Percentiles rank a stretch among this genome's conserved stretches.
phyloP scores from a whole-genome alignment of 2,797 vertebrate species.

The Amniataba percoides region DNA sequence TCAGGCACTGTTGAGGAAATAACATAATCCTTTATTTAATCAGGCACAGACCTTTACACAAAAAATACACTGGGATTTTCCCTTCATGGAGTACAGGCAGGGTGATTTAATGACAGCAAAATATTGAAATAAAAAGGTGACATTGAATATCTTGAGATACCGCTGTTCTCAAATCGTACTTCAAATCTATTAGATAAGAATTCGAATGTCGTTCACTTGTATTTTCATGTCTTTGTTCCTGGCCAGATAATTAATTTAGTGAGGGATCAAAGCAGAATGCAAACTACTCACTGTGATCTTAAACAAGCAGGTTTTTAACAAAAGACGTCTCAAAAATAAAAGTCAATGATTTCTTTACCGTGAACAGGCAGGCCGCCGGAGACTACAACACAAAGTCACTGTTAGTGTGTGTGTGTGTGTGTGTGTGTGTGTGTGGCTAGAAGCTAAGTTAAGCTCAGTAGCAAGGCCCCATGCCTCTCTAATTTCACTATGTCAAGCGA shows the following conservation, averaged over 20 bases:
- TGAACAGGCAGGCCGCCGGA: slow-evolving; percentile 13
- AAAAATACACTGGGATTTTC: slow-evolving; percentile 46
- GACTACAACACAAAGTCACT: slow-evolving; percentile 27
- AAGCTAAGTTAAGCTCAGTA: slow-evolving; percentile 1
- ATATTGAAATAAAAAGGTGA: slow-evolving; percentile 48
- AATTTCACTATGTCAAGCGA: neutral
- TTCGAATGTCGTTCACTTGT: slow-evolving; percentile 38
- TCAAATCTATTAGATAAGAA: slow-evolving; percentile 51
- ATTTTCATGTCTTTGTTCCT: slow-evolving; percentile 45
- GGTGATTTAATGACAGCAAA: slow-evolving; percentile 32
- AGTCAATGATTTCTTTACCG: slow-evolving; percentile 50
- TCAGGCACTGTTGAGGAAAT: slow-evolving; percentile 58
- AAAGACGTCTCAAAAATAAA: slow-evolving; percentile 42
- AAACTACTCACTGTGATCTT: slow-evolving; percentile 51
- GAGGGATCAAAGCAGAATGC: slow-evolving; percentile 48
- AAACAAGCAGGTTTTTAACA: slow-evolving; percentile 51
- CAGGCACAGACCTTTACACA: slow-evolving; percentile 45
- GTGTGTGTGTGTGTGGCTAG: slow-evolving; percentile 25
- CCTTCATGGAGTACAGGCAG: slow-evolving; percentile 30
- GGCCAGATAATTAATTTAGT: slow-evolving; percentile 44
- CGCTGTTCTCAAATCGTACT: slow-evolving; percentile 36
- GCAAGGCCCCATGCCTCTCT: slow-evolving; percentile 1
- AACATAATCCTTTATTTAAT: slow-evolving; percentile 65
- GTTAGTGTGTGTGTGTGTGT: slow-evolving; percentile 14
- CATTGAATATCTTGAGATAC: slow-evolving; percentile 44